Percentiles rank a stretch among this genome's conserved stretches.
These are phyloP conservation scores for Leuciscus idus DNA, from an alignment of 2,113 vertebrate genomes.

Conservation along the genomic window DNA sequence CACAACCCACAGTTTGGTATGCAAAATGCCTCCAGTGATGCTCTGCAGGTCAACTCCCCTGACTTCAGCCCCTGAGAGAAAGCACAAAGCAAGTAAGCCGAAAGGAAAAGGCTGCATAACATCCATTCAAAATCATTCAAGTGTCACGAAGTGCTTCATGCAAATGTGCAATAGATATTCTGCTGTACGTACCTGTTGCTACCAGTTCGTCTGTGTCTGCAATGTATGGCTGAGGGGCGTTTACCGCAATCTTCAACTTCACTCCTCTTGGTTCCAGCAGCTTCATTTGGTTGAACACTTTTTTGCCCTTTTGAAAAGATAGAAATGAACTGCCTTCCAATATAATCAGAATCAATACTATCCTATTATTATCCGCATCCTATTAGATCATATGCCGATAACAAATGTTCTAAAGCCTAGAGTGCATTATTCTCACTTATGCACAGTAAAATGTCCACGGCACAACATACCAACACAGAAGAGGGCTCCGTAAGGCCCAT, in stretches of 20 bases:
- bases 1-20: slow-evolving; percentile 83
- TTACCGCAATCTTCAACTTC: slow-evolving; percentile 75
- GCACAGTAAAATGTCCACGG: not conserved
- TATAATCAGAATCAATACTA: not conserved
- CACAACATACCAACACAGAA: slow-evolving; percentile 50
- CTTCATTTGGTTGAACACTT: slow-evolving; percentile 72
- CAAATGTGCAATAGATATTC: not conserved
- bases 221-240: slow-evolving; percentile 69
- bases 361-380: not conserved
- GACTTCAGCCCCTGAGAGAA: slow-evolving; percentile 75
- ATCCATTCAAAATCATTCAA: not conserved
- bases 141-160: not conserved
- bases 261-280: slow-evolving; percentile 71
- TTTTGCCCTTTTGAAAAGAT: slow-evolving; percentile 67
- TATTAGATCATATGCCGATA: not conserved
- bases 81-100: not conserved
- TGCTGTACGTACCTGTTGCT: slow-evolving; percentile 71
- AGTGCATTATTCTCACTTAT: not conserved
- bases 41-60: slow-evolving; percentile 70
- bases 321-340: not conserved
- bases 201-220: slow-evolving; percentile 70
- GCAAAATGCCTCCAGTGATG: slow-evolving; percentile 77
- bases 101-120: not conserved
- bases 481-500: slow-evolving; percentile 45
- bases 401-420: not conserved